phyloP scores from a whole-genome alignment of 2,797 vertebrate species.

The Ammospiza maritima region DNA sequence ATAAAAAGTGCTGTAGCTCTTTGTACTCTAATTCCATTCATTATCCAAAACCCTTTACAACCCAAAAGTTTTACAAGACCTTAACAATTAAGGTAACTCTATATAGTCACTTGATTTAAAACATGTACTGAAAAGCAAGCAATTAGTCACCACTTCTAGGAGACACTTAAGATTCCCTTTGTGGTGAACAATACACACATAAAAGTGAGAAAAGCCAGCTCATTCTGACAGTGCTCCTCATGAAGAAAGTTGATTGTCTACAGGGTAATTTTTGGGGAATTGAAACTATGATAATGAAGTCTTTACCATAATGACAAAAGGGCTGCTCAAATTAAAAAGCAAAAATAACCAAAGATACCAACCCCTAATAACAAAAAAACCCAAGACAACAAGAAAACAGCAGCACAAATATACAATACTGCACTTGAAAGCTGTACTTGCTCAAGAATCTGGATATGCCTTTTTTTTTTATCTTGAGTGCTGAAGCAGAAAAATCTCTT shows the following conservation, averaged over 20 bases:
- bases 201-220: neutral
- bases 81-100: slow-evolving; percentile 36
- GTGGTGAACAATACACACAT: neutral
- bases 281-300: neutral
- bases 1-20: slow-evolving; percentile 9
- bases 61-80: neutral
- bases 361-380: neutral
- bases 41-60: slow-evolving; percentile 38
- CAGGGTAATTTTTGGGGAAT: neutral
- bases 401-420: neutral
- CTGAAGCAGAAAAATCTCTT: neutral
- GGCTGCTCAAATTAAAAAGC: neutral
- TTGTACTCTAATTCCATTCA: slow-evolving; percentile 33
- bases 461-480: neutral
- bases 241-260: neutral
- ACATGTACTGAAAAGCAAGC: slow-evolving; percentile 30
- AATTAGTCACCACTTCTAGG: slow-evolving; percentile 47
- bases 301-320: neutral
- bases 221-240: neutral
- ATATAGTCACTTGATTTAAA: slow-evolving; percentile 50
- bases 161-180: slow-evolving; percentile 19
- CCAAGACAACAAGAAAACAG: neutral
- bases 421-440: neutral
- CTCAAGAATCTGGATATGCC: neutral
- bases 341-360: neutral